Base-by-base conservation (phyloP, 2,113 vertebrate species). In the Oncorhynchus tshawytscha region DNA sequence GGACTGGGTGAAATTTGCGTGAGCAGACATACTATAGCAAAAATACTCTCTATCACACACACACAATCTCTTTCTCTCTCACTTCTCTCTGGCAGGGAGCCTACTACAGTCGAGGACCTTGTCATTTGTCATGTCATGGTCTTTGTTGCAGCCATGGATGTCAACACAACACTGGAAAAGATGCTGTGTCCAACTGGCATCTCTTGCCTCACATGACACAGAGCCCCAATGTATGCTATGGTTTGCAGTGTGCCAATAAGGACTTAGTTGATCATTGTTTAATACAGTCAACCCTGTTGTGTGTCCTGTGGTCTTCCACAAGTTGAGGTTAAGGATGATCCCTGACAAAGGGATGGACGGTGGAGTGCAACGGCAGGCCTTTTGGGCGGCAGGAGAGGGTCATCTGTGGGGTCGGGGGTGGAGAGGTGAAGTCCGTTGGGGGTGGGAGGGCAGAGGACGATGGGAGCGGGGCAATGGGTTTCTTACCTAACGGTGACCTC, bases 401-500 rank as follows among this genome's bases (percentile, higher is more conserved):
- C 18, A 24, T 5, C 59, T 6, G n/a, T 22, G 13, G 51, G 16
- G 16, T 54, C 5, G 12, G 39, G 2, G 39, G 9, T 45, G 39
- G 39, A 45, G 9, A 45, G 39, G 39, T 45, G 39, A 45, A 11
- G 39, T 45, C 9, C 39, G 9, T 45, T 45, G 9, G 39, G 39
- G 39, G 39, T 45, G 39, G 39, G 39, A 45, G 39, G 39, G 39
- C 39, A 45, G 39, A 45, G 39, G 39, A 45, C 9, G 16, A 54
- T 4, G 12, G 51, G 16, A 15, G 11, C 3, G 54, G 15, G n/a
- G n/a, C 51, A 24, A 12, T 51, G n/a, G 18, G 18, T 49, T n/a
- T 70, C 95, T 96, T 96, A 96, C 95, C 95, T 95, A 96, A 93
- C 89, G 45, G 88, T 85, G 64, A 94, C 90, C 82, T 95, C 93